Evolutionary conservation across 2,888 invertebrate genomes (phyloP).

Genomic region (Melanargia galathea): DNA sequence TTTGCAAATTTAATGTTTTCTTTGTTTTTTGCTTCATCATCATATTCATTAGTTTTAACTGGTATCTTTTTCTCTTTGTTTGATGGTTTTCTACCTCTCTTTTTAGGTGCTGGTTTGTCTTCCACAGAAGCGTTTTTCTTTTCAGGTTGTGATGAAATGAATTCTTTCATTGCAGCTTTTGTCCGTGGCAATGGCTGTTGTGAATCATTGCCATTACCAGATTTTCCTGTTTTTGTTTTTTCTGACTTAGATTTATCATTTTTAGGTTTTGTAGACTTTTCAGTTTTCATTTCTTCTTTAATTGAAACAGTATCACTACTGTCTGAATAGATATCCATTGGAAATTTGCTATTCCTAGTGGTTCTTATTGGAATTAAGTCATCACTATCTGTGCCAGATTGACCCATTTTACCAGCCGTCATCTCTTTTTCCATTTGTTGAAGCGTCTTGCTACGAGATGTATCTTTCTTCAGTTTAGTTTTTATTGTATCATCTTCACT

Average conservation of each 20-base stretch:
- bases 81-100: constrained; percentile 74
- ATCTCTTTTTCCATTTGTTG: constrained; percentile 90
- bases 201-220: constrained; percentile 85
- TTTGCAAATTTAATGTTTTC: constrained; percentile 73
- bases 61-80: constrained; percentile 68
- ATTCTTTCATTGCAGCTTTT: constrained; percentile 93
- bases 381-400: constrained; percentile 89
- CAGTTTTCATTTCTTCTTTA: constrained; percentile 71
- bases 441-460: constrained; percentile 83
- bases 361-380: constrained; percentile 86
- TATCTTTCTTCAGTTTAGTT: constrained; percentile 67
- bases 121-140: constrained; percentile 55
- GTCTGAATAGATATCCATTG: constrained; percentile 92
- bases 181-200: constrained; percentile 87
- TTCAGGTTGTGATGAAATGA: constrained; percentile 80
- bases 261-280: constrained; percentile 76
- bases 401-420: constrained; percentile 74
- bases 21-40: constrained; percentile 77
- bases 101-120: constrained; percentile 67
- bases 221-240: constrained; percentile 83
- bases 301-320: constrained; percentile 79
- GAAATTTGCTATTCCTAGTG: constrained; percentile 81
- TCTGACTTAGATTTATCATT: constrained; percentile 74
- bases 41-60: constrained; percentile 57
- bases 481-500: constrained; percentile 83